Evolutionary conservation across 2,888 invertebrate species (phyloP), one percentile per base, ranked within the genome.

Genomic region (Amiota minor): DNA sequence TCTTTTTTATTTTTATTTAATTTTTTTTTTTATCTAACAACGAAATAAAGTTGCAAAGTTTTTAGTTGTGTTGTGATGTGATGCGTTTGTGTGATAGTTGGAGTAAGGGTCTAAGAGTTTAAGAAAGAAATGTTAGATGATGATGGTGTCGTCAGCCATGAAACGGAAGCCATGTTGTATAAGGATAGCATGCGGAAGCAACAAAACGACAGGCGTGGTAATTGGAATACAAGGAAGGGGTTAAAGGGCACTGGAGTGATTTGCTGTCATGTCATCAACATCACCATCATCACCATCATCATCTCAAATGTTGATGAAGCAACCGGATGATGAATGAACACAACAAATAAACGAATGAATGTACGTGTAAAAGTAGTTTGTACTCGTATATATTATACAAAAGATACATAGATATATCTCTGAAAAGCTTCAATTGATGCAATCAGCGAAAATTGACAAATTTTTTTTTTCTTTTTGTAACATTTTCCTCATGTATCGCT

Each of bases 351-450:
- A 68, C 53, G 67, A 47, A 49, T 23, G 67, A 14, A 11, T 50
- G 14, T 68, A 68, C 18, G 46, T n/a, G n/a, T 20, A 18, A 12
- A 23, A 18, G 59, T 59, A 18, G 56, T 45, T 45, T 70, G 55
- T 35, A 18, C 18, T 65, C 65, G n/a, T 35, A 23, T 49, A 35
- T 35, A 35, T 8, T 6, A 35, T 35, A 35, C 6, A 35, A 2
- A 6, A 4, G 1, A 23, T 23, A 3, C 3, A 23, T 23, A 23
- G 23, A 23, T 23, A 23, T 53, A 84, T 80, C 84, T 82, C 85
- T 84, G 84, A 85, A 81, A 77, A 83, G 84, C 85, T 83, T 82
- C 83, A 83, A 83, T 83, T 83, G 83, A 85, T 85, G 83, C 83
- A 83, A 83, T 83, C 83, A 83, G 83, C 84, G 84, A 81, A 84